These are phyloP conservation scores for Passerina amoena DNA, from an alignment of 2,113 vertebrate species.

Conservation along the genomic window DNA sequence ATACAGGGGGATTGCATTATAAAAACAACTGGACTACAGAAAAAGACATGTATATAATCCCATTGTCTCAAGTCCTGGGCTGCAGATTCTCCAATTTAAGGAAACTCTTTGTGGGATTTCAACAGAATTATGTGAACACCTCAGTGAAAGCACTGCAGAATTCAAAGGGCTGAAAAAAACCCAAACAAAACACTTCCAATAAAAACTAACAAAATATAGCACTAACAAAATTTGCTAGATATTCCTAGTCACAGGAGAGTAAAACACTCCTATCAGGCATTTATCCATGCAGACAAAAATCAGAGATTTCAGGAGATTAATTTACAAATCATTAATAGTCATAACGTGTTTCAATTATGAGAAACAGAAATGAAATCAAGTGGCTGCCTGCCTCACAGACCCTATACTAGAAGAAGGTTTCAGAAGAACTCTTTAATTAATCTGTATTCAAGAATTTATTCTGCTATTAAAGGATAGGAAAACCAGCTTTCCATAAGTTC, in stretches of 20 bases:
- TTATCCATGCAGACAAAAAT: background rate
- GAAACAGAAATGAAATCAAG: background rate
- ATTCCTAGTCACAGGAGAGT: background rate
- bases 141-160: background rate
- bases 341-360: background rate
- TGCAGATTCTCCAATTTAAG: background rate
- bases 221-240: background rate
- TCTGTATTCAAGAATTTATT: background rate
- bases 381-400: background rate
- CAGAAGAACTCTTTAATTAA: background rate
- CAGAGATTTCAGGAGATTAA: background rate
- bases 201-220: background rate
- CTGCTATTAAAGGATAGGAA: background rate
- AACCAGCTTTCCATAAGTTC: background rate
- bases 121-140: background rate
- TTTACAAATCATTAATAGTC: background rate
- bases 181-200: background rate
- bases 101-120: background rate
- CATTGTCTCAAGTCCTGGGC: background rate
- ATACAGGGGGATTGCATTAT: background rate
- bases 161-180: background rate
- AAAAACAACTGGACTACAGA: background rate
- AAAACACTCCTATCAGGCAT: background rate
- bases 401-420: background rate
- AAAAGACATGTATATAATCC: background rate